Evolutionary conservation across 2,888 invertebrate species (phyloP), one percentile per base, ranked within the genome.

Genomic region (Clitarchus hookeri): DNA sequence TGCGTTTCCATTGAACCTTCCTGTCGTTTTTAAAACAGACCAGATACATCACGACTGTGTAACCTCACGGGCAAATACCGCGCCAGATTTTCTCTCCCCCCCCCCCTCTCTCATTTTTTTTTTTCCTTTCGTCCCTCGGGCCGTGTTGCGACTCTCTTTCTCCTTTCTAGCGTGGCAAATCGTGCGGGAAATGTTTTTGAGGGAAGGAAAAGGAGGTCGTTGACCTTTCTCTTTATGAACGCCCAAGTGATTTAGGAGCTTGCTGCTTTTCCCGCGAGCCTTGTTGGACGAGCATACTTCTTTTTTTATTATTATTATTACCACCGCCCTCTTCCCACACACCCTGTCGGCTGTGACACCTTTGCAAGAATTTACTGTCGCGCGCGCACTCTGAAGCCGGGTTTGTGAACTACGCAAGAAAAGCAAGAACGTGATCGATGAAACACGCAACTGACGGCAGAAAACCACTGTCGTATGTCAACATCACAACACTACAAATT

Each of bases 21-120:
- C 65, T 19, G 65, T 65, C 65, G 65, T 65, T 65, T 36, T 65
- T n/a, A n/a, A 65, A 65, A 65, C 65, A 65, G 65, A 65, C 23
- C 65, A 65, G 65, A 65, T 65, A 65, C 65, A 65, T 65, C 65
- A 65, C 65, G 65, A 65, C 65, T 65, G 65, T 19, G 65, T 65
- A 65, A 65, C 65, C 65, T 65, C 65, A 65, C 65, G 65, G 65
- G n/a, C 8, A 65, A 65, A 65, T 65, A 65, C 8, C 65, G 23
- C 8, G 11, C 13, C 65, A 9, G 19, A 65, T 65, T 65, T n/a
- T 65, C n/a, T 65, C 11, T 6, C 16, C 65, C 3, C 48, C 0
- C 48, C 48, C 48, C 48, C 16, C 48, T 8, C 53, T 53, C 53
- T 53, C 53, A 0, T 36, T 36, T 36, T 36, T n/a, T 36, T 36